phyloP scores from a whole-genome alignment of 53 echinoderm and acorn worm species.

The Crossaster papposus region DNA sequence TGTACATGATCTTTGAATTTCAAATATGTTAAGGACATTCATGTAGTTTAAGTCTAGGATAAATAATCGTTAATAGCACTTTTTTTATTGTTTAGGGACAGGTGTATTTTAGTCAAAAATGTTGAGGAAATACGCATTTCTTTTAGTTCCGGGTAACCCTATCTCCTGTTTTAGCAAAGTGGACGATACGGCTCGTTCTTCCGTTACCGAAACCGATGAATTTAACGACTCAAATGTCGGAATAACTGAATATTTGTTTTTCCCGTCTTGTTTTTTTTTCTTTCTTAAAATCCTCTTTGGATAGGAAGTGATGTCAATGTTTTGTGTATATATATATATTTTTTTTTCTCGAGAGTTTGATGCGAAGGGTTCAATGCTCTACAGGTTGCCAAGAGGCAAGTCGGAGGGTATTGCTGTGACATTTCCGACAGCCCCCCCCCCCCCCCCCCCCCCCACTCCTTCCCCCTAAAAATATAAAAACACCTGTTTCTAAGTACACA shows the following conservation, averaged over 20 bases:
- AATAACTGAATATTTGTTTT: slow-evolving; percentile 41
- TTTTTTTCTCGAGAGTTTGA: too few species aligned
- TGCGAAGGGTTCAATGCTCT: slow-evolving; percentile 32
- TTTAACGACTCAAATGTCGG: slow-evolving; percentile 26
- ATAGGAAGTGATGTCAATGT: not conserved
- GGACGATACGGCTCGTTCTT: slow-evolving; percentile 16
- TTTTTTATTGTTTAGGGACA: not conserved
- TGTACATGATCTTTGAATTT: not conserved
- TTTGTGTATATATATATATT: too few species aligned
- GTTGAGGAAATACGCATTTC: not conserved
- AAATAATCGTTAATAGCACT: slow-evolving; percentile 34
- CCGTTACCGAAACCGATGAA: slow-evolving; percentile 27
- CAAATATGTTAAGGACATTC: not conserved
- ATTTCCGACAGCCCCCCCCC: not conserved
- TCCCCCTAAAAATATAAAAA: too few species aligned
- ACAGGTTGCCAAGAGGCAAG: not conserved
- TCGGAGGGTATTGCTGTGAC: not conserved
- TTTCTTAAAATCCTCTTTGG: not conserved
- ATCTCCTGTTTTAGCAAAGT: slow-evolving; percentile 47
- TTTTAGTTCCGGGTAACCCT: slow-evolving; percentile 18
- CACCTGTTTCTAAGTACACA: slow-evolving; percentile 14
- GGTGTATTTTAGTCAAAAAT: slow-evolving; percentile 14
- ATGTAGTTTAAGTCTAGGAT: not conserved
- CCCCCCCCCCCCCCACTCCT: too few species aligned
- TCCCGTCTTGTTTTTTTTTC: not conserved